Evolutionary conservation across 2,888 invertebrate genomes (phyloP).

Genomic region (Caenorhabditis sulstoni): DNA sequence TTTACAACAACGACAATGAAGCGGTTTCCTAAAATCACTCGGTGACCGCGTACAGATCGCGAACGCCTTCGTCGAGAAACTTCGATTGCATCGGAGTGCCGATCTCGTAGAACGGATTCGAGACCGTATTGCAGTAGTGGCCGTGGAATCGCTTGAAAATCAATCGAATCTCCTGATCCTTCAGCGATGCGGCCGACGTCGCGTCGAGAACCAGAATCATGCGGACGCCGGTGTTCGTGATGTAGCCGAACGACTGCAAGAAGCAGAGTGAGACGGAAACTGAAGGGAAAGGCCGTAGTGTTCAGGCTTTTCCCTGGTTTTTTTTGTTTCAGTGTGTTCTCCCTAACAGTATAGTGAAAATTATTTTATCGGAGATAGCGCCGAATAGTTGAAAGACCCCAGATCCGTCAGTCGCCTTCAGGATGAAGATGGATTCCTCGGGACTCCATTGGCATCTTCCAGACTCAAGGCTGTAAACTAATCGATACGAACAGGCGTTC

Average conservation of each 20-base stretch:
- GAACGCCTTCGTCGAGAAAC: slow-evolving; percentile 58
- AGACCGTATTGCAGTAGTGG: slow-evolving; percentile 93
- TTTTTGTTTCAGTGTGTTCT: too few species aligned
- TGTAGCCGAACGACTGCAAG: slow-evolving; percentile 76
- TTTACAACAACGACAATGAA: background rate
- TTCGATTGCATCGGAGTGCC: slow-evolving; percentile 91
- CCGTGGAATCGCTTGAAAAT: slow-evolving; percentile 93
- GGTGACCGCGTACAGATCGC: slow-evolving; percentile 46
- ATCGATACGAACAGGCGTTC: too few species aligned
- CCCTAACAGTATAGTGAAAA: too few species aligned
- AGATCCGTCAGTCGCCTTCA: too few species aligned
- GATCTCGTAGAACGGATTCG: slow-evolving; percentile 96
- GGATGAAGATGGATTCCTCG: too few species aligned
- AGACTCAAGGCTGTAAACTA: too few species aligned
- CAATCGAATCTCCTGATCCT: slow-evolving; percentile 81
- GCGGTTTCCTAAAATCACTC: slow-evolving; percentile 26
- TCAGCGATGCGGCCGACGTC: slow-evolving; percentile 41
- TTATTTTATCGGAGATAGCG: too few species aligned
- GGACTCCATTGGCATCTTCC: too few species aligned
- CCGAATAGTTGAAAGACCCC: too few species aligned
- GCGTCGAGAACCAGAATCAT: slow-evolving; percentile 75
- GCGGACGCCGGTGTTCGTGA: slow-evolving; percentile 76
- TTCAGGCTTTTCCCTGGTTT: too few species aligned
- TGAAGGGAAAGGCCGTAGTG: background rate
- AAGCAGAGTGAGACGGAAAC: background rate